phyloP scores from a whole-genome alignment of 2,113 vertebrate species.

The Ageneiosus marmoratus region DNA sequence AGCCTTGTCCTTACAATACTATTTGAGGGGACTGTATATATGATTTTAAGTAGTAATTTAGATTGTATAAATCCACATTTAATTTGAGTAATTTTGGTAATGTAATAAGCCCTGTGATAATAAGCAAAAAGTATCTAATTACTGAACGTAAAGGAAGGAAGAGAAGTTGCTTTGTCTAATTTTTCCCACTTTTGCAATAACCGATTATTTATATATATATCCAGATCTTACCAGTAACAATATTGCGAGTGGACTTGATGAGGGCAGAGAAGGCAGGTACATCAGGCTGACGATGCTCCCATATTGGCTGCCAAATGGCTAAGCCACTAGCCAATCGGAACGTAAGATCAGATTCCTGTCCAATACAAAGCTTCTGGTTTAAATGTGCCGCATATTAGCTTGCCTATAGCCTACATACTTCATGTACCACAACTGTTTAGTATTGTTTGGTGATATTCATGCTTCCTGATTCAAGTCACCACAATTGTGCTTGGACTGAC shows the following conservation, averaged over 20 bases:
- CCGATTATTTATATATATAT: no score
- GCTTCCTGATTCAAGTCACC: background rate
- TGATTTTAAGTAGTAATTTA: background rate
- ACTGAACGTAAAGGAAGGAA: background rate
- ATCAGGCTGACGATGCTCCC: constrained; percentile 95
- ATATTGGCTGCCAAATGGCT: constrained; percentile 98
- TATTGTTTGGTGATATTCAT: background rate
- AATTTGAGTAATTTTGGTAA: background rate
- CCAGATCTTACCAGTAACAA: constrained; percentile 84
- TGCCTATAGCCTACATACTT: background rate
- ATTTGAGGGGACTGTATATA: background rate
- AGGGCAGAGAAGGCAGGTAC: constrained; percentile 90
- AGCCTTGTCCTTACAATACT: background rate
- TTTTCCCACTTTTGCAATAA: background rate
- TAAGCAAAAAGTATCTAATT: no score
- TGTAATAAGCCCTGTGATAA: background rate
- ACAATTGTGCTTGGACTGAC: background rate
- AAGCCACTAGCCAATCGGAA: constrained; percentile 94
- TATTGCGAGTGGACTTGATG: constrained; percentile 91
- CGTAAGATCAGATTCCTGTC: constrained; percentile 94
- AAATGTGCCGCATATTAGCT: background rate
- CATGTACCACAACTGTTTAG: background rate
- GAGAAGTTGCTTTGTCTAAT: background rate
- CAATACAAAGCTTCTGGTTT: constrained; percentile 13
- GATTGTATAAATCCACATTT: background rate